Percentiles rank a stretch among this genome's conserved stretches.
These are phyloP conservation scores for Halictus rubicundus DNA, from an alignment of 1,140 invertebrate species.

Conservation along the genomic window DNA sequence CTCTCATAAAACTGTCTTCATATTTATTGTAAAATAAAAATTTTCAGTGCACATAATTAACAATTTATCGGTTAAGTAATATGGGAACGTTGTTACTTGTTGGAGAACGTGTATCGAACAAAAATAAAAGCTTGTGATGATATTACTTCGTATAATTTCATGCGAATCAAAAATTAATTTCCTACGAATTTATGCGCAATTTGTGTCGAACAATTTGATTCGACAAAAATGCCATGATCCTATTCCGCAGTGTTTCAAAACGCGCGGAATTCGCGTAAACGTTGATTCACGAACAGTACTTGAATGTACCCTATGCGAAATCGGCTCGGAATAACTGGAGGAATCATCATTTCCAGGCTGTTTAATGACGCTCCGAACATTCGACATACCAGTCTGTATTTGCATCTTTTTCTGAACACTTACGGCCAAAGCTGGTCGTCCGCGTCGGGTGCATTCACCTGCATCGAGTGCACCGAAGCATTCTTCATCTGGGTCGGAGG, in stretches of 20 bases:
- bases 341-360: not conserved
- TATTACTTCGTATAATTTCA: too few species aligned
- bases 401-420: slow-evolving; percentile 22
- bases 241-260: not conserved
- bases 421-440: not conserved
- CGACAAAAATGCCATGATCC: not conserved
- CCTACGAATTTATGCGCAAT: too few species aligned
- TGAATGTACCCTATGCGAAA: not conserved
- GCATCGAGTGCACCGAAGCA: slow-evolving; percentile 57
- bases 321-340: not conserved
- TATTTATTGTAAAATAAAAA: too few species aligned
- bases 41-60: too few species aligned
- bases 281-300: not conserved
- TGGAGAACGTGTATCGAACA: too few species aligned
- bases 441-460: slow-evolving; percentile 54
- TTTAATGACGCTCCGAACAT: not conserved
- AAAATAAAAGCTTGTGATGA: too few species aligned
- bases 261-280: not conserved
- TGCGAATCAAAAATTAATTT: too few species aligned
- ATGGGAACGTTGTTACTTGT: too few species aligned
- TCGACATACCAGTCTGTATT: not conserved
- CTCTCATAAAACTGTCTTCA: too few species aligned
- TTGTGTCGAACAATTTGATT: not conserved
- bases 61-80: too few species aligned
- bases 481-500: slow-evolving; percentile 61